Evolutionary conservation across 2,113 vertebrate genomes (phyloP), one percentile per base, ranked within the genome.

Genomic region (Clinocottus analis): DNA sequence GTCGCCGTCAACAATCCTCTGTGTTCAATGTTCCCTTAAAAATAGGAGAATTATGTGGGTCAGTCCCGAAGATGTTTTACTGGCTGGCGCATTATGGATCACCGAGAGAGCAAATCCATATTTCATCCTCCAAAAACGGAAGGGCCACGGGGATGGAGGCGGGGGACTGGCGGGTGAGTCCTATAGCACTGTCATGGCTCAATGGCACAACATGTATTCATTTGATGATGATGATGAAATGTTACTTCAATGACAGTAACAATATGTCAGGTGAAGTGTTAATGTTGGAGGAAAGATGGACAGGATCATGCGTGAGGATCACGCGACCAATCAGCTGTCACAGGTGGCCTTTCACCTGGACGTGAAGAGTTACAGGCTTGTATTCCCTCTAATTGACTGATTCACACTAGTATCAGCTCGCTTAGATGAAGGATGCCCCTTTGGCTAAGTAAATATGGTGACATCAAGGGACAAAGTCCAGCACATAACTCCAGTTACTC

Each of bases 91-190:
- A 9, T 91, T 99, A 62, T 99, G 98, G 98, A 94, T 98, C 93
- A 98, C 97, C 37, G 98, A 99, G 93, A 90, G 98, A 84, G 97
- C 97, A 14, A 99, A 99, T 90, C 98, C 98, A 0, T 99, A 97
- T 86, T 99, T 99, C 95, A 96, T 99, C 88, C 96, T 99, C 59
- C 98, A 99, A 95, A 96, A 97, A 85, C 95, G 98, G 83, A 98
- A 98, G 87, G 98, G 98, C 68, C 97, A 98, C 79, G 96, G 97
- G 21, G 96, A 95, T 59, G 95, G 95, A 69, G 96, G 97, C 47
- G 97, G 97, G 83, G 97, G 97, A 62, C 95, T 96, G 84, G 95
- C 94, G 74, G 97, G 82, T 94, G 93, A 97, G 92, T 88, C 3
- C 12, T 4, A 31, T 47, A 29, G 13, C 37, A 66, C 55, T 62